Conservation (phyloP, 1,140 invertebrate genomes). For the Plectus sambesii region DNA sequence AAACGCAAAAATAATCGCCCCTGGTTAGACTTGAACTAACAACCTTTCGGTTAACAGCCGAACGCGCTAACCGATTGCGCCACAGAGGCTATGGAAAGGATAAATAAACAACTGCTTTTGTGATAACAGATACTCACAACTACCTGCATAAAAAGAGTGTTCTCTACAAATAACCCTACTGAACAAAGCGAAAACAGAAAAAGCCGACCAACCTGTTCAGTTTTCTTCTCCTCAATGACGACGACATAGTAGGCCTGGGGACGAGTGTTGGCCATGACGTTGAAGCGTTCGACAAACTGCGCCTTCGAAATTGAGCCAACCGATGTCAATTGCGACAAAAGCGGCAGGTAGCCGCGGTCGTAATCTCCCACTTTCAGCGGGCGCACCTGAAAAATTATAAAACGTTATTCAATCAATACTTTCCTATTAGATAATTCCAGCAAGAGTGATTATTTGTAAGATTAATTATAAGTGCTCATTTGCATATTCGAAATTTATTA, state of each 20-base stretch:
- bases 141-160: conserved; percentile 20
- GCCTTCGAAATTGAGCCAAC: conserved; percentile 67
- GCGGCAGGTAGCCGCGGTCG: conserved; percentile 49
- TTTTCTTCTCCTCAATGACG: conserved; percentile 71
- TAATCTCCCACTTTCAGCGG: too few species aligned
- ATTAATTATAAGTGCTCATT: too few species aligned
- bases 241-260: conserved; percentile 67
- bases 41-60: conserved; percentile 12
- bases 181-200: conserved; percentile 18
- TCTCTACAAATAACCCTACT: too few species aligned
- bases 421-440: too few species aligned
- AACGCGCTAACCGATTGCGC: conserved; percentile 10
- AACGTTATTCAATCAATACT: too few species aligned
- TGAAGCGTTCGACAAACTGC: conserved; percentile 70
- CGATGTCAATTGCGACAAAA: conserved; percentile 63
- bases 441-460: too few species aligned
- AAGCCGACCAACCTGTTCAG: conserved; percentile 2
- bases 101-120: too few species aligned
- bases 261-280: conserved; percentile 60
- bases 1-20: too few species aligned
- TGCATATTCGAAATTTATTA: too few species aligned
- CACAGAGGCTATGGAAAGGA: too few species aligned
- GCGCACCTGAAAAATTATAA: too few species aligned
- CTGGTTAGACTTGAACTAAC: conserved; percentile 7
- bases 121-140: too few species aligned